phyloP scores from a whole-genome alignment of 2,888 invertebrate genomes.

The Amphimallon solstitiale region DNA sequence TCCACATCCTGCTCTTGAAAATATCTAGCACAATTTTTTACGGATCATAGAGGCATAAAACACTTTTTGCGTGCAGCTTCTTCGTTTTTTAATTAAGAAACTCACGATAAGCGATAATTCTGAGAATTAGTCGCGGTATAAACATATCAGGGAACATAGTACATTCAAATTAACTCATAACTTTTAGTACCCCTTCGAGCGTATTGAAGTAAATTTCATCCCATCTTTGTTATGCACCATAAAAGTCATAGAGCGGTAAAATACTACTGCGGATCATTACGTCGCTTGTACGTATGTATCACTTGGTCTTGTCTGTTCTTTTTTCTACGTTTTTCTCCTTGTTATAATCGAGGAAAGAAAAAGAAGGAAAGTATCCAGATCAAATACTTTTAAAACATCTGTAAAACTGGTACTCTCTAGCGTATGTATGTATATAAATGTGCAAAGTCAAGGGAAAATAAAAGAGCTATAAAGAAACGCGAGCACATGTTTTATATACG shows the following conservation, averaged over 20 bases:
- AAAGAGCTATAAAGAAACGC: too few relatives aligned
- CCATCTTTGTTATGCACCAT: constrained; percentile 11
- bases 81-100: background rate
- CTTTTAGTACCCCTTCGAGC: constrained; percentile 13
- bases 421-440: too few relatives aligned
- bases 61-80: background rate
- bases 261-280: background rate
- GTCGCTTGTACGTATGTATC: too few relatives aligned
- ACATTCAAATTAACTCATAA: constrained; percentile 17
- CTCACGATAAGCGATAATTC: constrained; percentile 4
- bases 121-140: constrained; percentile 12
- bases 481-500: too few relatives aligned
- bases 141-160: background rate
- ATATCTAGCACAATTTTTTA: too few relatives aligned
- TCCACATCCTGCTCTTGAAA: too few relatives aligned
- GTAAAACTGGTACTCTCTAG: background rate
- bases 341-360: background rate
- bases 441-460: too few relatives aligned
- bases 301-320: too few relatives aligned
- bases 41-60: background rate
- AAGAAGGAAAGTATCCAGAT: background rate
- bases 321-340: background rate
- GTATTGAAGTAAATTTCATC: constrained; percentile 5
- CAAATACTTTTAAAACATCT: background rate
- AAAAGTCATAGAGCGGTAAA: background rate